Evolutionary conservation across 2,113 vertebrate species (phyloP), one percentile per base, ranked within the genome.

Genomic region (Anas platyrhynchos): DNA sequence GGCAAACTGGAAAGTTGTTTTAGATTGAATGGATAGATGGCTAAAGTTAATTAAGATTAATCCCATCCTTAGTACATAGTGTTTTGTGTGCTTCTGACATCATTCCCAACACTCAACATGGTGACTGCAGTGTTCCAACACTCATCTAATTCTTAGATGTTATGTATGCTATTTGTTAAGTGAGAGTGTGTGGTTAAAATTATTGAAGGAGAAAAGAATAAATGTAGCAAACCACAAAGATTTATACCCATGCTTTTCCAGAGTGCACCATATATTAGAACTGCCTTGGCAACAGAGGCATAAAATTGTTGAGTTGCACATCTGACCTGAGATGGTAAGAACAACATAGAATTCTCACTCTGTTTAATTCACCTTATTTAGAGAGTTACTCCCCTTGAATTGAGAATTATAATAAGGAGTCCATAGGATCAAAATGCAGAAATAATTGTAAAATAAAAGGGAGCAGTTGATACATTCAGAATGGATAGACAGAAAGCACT

Each of bases 401-500:
- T 81, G 32, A 56, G 65, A 88, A 86, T 93, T 96, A 94, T 72
- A 81, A 74, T 38, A 62, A 54, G 4, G 11, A 62, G 2, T 36
- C 32, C 67, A 16, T 55, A 83, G 27, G 18, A 89, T 67, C 9
- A 32, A 83, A 93, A 82, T 69, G 29, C 7, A 56, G 54, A 92
- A 92, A 86, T 58, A 36, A 67, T 67, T 89, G 89, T 63, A 73
- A 96, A 97, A 97, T 93, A 86, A 95, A 96, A 93, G 2, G 3
- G 6, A 87, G 9, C 3, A 22, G 34, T 78, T 94, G 83, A 82
- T 81, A 81, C 55, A 94, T 76, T 93, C 81, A 74, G 61, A 94
- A 85, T 50, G 7, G 16, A 61, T 72, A 74, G 66, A 66, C 7
- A 81, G 50, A 91, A 27, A 72, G 7, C 29, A 41, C 36, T 46